Evolutionary conservation across 53 echinoderm and acorn worm species (phyloP).

Genomic region (Stichopus horrens): DNA sequence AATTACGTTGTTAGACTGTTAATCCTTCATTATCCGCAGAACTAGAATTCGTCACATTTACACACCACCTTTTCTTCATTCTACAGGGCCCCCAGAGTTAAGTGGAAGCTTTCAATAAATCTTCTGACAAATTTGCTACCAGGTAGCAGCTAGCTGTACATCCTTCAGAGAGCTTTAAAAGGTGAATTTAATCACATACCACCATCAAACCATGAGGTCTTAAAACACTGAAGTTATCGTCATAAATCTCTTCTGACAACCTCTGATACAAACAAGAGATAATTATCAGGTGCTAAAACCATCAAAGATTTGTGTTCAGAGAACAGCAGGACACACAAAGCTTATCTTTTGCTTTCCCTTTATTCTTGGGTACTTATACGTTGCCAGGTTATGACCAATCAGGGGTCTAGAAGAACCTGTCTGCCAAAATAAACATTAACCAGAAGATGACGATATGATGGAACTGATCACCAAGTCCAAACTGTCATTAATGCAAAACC

Average conservation of each 20-base stretch:
- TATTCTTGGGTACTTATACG: neutral
- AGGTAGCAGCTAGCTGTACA: neutral
- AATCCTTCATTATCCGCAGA: too few relatives aligned
- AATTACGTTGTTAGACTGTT: too few relatives aligned
- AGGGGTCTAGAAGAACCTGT: neutral
- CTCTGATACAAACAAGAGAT: slow-evolving; percentile 1
- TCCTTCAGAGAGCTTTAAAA: neutral
- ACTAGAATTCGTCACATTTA: too few relatives aligned
- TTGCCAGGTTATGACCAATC: neutral
- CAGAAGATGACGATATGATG: neutral
- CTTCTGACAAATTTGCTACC: neutral
- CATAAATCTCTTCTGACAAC: slow-evolving; percentile 15
- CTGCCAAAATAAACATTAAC: neutral
- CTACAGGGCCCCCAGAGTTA: neutral
- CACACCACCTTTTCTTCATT: neutral
- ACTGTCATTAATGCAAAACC: too few relatives aligned
- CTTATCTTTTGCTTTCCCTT: neutral
- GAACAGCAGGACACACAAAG: slow-evolving; percentile 10
- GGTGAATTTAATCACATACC: slow-evolving; percentile 19
- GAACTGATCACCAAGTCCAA: neutral
- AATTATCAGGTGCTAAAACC: slow-evolving; percentile 32
- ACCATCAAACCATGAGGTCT: neutral
- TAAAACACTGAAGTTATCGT: slow-evolving; percentile 5
- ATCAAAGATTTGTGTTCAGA: slow-evolving; percentile 12
- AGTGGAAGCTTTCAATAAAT: neutral